Evolutionary conservation across 1,140 invertebrate genomes (phyloP), one percentile per base, ranked within the genome.

Genomic region (Drosophila nigrodunni): DNA sequence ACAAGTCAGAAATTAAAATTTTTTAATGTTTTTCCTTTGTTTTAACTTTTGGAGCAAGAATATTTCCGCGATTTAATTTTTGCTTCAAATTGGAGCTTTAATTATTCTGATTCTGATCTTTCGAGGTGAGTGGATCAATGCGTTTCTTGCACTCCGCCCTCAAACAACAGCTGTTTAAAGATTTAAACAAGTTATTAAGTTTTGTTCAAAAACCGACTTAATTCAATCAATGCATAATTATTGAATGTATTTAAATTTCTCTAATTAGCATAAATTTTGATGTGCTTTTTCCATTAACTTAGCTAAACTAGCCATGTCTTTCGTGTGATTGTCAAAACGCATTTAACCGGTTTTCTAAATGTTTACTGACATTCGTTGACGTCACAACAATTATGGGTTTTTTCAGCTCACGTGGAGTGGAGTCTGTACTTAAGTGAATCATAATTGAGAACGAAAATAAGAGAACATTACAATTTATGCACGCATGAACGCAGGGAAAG

Each of bases 271-370:
- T 74, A 46, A n/a, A 21, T 39, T 67, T 61, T 46, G 11, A 69
- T 39, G 46, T 18, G 37, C n/a, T 46, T 41, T 35, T 21, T 52
- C 6, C 55, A 41, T 50, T 35, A 37, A 65, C 34, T 65, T 15
- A 39, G 18, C 9, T 52, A 44, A 39, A 2, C 47, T 61, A 49
- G 66, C 10, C 44, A 43, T 54, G 13, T 39, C 52, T 64, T 62
- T 11, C 61, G 18, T 61, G 34, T 6, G 34, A 64, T 44, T 52
- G 34, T 30, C 25, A 50, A 43, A 39, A 78, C 39, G 59, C 57
- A 70, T 52, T 73, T 43, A 83, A 87, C 82, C 77, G 83, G 83
- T 88, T 87, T 44, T 15, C 9, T 25, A 30, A 30, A 41, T 55
- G 41, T 15, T 60, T 15, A 13, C 11, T 1, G 21, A 5, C 25